Base-by-base conservation (phyloP, 2,113 vertebrate genomes). In the Pterocles orientalis region DNA sequence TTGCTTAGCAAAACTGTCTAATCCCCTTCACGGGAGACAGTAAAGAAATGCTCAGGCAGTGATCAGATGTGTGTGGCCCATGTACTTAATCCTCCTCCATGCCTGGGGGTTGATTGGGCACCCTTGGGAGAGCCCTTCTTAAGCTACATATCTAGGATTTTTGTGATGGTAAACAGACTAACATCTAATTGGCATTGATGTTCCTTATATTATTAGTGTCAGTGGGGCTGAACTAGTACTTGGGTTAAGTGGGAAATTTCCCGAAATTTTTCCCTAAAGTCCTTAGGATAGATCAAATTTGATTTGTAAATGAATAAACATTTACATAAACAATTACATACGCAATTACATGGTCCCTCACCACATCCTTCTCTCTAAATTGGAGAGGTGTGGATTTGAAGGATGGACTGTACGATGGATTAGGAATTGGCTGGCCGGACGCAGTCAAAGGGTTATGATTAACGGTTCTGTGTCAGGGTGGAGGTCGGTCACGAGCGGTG, bases 41-140 rank as follows among this genome's bases (percentile, higher is more conserved):
- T 33, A 54, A 50, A 88, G 45, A 86, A 88, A 62, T 58, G 54
- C 14, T 94, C 29, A 31, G 53, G 33, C 36, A 61, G 45, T 23
- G 43, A 69, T n/a, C 45, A 77, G 62, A 41, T 69, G 50, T 56
- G 47, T 81, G 80, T 73, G 86, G 80, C 43, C 83, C 5, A 25
- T 25, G 1, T 62, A 39, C 31, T 76, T 83, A 48, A 68, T 65
- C 4, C 1, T 1, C 6, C 16, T 65, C 20, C 1, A 0, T 57
- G 41, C 41, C 6, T 61, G 17, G 31, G 0, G 0, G 29, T 83
- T 4, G 10, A 10, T 41, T 5, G 3, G 26, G 10, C 45, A 21
- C 28, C 24, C 43, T 70, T 47, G 62, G 65, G 61, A 84, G 61
- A 89, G 15, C 60, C 14, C 48, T 65, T 92, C 56, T 47, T 66